Base-by-base conservation (phyloP, 1,140 invertebrate genomes). In the Pseudomyrmex dendroicus region DNA sequence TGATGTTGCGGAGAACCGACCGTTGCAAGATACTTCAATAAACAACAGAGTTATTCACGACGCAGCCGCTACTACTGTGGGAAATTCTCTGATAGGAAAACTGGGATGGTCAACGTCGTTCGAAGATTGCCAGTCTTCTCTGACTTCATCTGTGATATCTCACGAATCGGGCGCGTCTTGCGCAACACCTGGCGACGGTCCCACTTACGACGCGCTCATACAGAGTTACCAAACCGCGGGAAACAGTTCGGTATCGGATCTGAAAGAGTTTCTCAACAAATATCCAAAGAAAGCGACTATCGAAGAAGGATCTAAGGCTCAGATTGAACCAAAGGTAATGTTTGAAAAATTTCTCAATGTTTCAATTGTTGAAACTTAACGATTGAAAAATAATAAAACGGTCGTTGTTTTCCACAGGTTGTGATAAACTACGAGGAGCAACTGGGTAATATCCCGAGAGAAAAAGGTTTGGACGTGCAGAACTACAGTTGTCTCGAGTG, bases 401-500 rank as follows among this genome's bases (percentile, higher is more conserved):
- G 3, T 13, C 56, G 52, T 73, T 63, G n/a, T 67, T 35, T 74
- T 80, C 8, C 80, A 35, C 35, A 93, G 92, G 83, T 83, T 46
- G 48, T 15, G 12, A 87, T 96, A 84, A 95, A 94, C 85, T 95
- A 97, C 92, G 95, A 96, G n/a, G 93, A 95, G 25, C 95, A 97
- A 84, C 89, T 98, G 4, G 96, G 96, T 8, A 95, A 93, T 77
- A 95, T 99, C 78, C 95, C 97, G 0, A 95, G 95, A 50, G 98
- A 99, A 92, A 96, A 96, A 82, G 98, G 98, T 1, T 93, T 99
- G 1, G 97, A 98, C 94, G 90, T 95, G 8, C 98, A 99, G 91
- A 97, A 98, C 90, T 99, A 98, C 92, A 95, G 97, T 84, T 99
- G 98, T 91, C 95, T 96, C 80, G 95, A 95, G 73, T 99, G 98